phyloP scores from a whole-genome alignment of 2,888 invertebrate genomes.

The Agrochola litura region DNA sequence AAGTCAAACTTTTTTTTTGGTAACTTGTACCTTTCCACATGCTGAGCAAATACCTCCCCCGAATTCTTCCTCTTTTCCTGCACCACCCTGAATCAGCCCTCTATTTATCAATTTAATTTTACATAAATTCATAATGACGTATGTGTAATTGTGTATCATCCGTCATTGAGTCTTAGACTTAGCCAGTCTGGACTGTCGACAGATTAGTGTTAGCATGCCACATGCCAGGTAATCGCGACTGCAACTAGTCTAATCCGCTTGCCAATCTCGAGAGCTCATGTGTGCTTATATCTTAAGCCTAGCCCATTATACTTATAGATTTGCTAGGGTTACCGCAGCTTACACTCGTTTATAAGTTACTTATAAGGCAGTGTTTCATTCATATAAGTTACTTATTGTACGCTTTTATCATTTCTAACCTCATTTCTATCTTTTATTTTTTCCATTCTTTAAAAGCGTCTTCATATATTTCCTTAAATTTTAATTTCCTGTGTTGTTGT shows the following conservation, averaged over 20 bases:
- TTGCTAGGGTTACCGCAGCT: slow-evolving; percentile 44
- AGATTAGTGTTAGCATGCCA: slow-evolving; percentile 7
- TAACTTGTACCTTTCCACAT: background rate
- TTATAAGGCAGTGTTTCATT: background rate
- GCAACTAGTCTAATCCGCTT: slow-evolving; percentile 41
- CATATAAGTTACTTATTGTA: background rate
- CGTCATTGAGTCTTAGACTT: slow-evolving; percentile 9
- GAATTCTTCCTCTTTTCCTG: background rate
- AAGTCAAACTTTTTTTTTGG: background rate
- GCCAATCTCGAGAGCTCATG: slow-evolving; percentile 22
- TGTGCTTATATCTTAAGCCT: slow-evolving; percentile 47
- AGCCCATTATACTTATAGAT: slow-evolving; percentile 19
- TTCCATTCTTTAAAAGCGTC: too few species aligned
- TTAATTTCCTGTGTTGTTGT: background rate
- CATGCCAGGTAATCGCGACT: slow-evolving; percentile 20
- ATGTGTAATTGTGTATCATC: background rate
- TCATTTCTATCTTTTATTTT: too few species aligned
- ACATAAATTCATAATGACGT: too few species aligned
- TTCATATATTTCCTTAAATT: background rate
- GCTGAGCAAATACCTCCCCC: too few species aligned
- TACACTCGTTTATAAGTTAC: background rate
- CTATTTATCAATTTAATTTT: too few species aligned
- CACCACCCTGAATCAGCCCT: background rate
- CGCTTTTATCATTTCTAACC: background rate
- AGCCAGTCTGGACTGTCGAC: background rate